Conservation (phyloP, 2,888 invertebrate genomes). For the Nomada flava region DNA sequence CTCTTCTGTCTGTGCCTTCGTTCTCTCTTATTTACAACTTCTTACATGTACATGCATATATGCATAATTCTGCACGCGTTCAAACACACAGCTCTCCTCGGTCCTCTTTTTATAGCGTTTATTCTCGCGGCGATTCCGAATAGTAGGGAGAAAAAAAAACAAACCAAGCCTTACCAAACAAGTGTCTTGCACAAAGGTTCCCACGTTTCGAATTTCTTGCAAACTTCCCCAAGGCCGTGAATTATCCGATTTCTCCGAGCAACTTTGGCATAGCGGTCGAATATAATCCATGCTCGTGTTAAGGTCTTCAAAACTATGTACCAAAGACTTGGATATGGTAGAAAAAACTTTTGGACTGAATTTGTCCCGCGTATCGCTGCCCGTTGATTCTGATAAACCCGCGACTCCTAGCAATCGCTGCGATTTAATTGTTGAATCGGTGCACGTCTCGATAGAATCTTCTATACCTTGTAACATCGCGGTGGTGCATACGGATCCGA, state of each 20-base stretch:
- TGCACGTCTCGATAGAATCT: conserved; percentile 54
- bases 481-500: conserved; percentile 72
- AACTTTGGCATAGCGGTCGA: conserved; percentile 69
- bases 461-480: conserved; percentile 68
- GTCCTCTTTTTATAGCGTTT: neutral
- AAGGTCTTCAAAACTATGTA: conserved; percentile 83
- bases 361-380: conserved; percentile 83
- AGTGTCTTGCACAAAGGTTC: conserved; percentile 72
- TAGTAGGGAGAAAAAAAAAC: conserved; percentile 3
- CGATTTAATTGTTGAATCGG: conserved; percentile 49
- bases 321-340: conserved; percentile 78
- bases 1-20: too few species aligned
- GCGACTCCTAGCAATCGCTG: conserved; percentile 22
- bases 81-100: too few species aligned
- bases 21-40: too few species aligned
- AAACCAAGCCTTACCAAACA: conserved; percentile 75
- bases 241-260: conserved; percentile 74
- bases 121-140: neutral
- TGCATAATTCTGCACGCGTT: too few species aligned
- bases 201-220: conserved; percentile 86
- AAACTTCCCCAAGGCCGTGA: conserved; percentile 87
- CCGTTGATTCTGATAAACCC: conserved; percentile 40
- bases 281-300: conserved; percentile 77
- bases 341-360: conserved; percentile 88
- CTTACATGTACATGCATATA: too few species aligned